Evolutionary conservation across 2,797 vertebrate genomes (phyloP).

Genomic region (Protonibea diacanthus): DNA sequence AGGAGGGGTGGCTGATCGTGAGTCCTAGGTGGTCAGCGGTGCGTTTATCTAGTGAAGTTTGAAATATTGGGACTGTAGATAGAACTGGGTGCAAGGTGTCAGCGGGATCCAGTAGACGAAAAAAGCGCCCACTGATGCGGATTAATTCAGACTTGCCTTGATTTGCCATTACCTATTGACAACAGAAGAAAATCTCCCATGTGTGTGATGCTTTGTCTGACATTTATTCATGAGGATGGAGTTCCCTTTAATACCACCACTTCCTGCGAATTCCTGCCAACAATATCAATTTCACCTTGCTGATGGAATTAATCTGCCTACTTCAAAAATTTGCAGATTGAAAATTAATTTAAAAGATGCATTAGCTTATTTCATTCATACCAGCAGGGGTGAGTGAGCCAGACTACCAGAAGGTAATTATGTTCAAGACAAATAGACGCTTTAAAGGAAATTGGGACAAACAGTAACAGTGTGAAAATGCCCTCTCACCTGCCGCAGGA

Average conservation of each 20-base stretch:
- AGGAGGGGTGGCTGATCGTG: constrained; percentile 44
- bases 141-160: constrained; percentile 37
- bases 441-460: constrained; percentile 36
- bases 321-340: constrained; percentile 33
- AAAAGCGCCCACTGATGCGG: constrained; percentile 24
- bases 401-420: constrained; percentile 33
- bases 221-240: constrained; percentile 43
- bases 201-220: constrained; percentile 43
- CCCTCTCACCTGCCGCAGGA: constrained; percentile 38
- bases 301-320: constrained; percentile 2
- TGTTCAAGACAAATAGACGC: constrained; percentile 44
- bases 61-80: constrained; percentile 16
- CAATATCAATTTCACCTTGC: constrained; percentile 23
- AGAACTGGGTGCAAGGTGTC: neutral
- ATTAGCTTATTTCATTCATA: constrained; percentile 31
- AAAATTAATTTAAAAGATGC: constrained; percentile 23
- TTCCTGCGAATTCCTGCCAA: constrained; percentile 41
- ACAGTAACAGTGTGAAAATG: constrained; percentile 41
- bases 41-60: constrained; percentile 21
- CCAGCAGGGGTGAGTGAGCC: constrained; percentile 6
- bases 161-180: constrained; percentile 43
- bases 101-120: neutral
- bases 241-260: constrained; percentile 42
- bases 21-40: constrained; percentile 27
- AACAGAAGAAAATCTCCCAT: constrained; percentile 37